Evolutionary conservation across 2,888 invertebrate genomes (phyloP), one percentile per base, ranked within the genome.

Genomic region (Tinea semifulvella): DNA sequence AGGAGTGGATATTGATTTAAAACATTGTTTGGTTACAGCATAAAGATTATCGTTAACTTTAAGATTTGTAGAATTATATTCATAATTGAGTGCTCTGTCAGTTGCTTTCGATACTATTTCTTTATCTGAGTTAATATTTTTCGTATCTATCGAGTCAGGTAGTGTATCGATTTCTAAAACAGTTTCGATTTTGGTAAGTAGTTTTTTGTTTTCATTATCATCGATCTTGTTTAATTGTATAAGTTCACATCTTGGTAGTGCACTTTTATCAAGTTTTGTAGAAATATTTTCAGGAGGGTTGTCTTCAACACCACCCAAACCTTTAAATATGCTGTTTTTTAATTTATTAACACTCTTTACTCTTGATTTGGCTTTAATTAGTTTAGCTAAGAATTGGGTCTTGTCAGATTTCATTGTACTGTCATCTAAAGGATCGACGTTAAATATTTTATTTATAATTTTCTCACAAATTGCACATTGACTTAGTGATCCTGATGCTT

Each of bases 391-490:
- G 11, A n/a, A 11, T 6, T 26, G 26, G 10, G 10, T 26, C 26
- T 26, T 26, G 10, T 5, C 8, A 7, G 5, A 5, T 22, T 22
- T 8, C 22, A 22, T 31, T 31, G 6, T 14, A 31, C 7, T 14
- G 13, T 13, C 11, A 31, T 14, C n/a, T 13, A 2, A 31, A 4
- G 13, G n/a, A n/a, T 31, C 13, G 13, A 13, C 13, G 7, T 31
- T 31, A n/a, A 31, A 31, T 31, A 31, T 31, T 31, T 31, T 31
- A 4, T 31, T 31, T 31, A 31, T 31, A n/a, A 31, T 31, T 13
- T 13, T 31, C n/a, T 31, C 31, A n/a, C 31, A 31, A 2, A 31
- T 2, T 2, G 14, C n/a, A 31, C 31, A 31, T 31, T 31, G 11
- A 14, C 13, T 14, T 31, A 7, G 11, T 11, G 10, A 11, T 2